Percentiles rank a stretch among this genome's conserved stretches.
Evolutionary conservation across 2,797 vertebrate genomes (phyloP).

Genomic region (Anguilla obscura): DNA sequence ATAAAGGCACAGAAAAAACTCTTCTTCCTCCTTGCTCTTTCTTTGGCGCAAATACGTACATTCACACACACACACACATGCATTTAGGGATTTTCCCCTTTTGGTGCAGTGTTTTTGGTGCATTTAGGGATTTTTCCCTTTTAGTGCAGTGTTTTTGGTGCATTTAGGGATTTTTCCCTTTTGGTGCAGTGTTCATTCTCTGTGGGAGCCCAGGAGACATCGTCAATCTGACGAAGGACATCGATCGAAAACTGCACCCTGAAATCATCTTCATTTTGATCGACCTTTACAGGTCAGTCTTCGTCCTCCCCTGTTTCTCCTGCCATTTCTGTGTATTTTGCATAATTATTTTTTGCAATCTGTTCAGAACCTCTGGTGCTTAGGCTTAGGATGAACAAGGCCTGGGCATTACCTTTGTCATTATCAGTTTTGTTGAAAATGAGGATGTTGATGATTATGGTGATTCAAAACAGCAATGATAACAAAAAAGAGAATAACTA

Average conservation of each 20-base stretch:
- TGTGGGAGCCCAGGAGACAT: conserved; percentile 77
- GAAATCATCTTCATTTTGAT: conserved; percentile 84
- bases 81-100: conserved; percentile 6
- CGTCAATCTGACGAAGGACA: conserved; percentile 51
- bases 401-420: neutral
- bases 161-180: neutral
- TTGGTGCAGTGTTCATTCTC: conserved; percentile 80
- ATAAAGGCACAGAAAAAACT: neutral
- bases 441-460: neutral
- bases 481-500: neutral
- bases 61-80: neutral
- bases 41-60: neutral
- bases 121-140: conserved; percentile 6
- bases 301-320: neutral
- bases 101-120: conserved; percentile 73
- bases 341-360: neutral
- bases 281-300: conserved; percentile 90
- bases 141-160: conserved; percentile 73
- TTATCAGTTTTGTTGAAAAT: neutral
- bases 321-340: neutral
- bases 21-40: too few relatives aligned
- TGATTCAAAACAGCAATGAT: neutral
- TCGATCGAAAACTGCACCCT: conserved; percentile 44
- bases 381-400: too few relatives aligned
- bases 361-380: neutral